Conservation (phyloP, 2,888 invertebrate genomes). For the Sicus ferrugineus region DNA sequence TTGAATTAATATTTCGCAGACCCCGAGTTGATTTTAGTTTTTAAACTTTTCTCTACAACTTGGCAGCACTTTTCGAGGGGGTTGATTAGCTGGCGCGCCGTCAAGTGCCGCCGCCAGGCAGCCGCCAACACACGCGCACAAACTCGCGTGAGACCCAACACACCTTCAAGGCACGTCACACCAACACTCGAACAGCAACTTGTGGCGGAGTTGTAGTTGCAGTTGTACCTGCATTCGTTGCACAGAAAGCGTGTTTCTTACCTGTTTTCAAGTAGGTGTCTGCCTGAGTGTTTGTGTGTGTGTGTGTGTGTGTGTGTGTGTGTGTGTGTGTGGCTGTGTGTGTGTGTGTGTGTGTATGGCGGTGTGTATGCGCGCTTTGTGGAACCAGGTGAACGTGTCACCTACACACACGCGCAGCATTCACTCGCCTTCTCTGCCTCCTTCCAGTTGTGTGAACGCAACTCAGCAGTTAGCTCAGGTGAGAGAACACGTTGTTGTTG, state of each 20-base stretch:
- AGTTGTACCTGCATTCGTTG: not conserved
- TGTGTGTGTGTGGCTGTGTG: not conserved
- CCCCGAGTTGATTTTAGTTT: too few relatives aligned
- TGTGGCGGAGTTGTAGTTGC: not conserved
- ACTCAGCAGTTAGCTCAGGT: conserved; percentile 45
- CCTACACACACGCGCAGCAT: conserved; percentile 7
- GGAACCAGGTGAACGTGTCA: conserved; percentile 25
- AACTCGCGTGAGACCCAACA: too few relatives aligned
- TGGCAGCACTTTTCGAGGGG: not conserved
- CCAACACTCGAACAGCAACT: not conserved
- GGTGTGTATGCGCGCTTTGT: conserved; percentile 20
- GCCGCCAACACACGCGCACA: too few relatives aligned
- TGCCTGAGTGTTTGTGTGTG: too few relatives aligned
- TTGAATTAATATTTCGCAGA: not conserved
- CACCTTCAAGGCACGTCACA: too few relatives aligned
- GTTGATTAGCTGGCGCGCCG: not conserved
- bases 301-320: too few relatives aligned
- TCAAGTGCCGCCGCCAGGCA: not conserved
- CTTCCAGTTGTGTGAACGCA: not conserved
- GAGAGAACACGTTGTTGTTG: conserved; percentile 36
- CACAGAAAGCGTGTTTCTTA: not conserved
- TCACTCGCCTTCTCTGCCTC: not conserved
- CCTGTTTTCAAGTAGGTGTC: not conserved
- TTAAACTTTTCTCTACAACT: too few relatives aligned
- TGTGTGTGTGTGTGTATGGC: conserved; percentile 21